Evolutionary conservation across 2,888 invertebrate genomes (phyloP).

Genomic region (Mechanitis mazaeus): DNA sequence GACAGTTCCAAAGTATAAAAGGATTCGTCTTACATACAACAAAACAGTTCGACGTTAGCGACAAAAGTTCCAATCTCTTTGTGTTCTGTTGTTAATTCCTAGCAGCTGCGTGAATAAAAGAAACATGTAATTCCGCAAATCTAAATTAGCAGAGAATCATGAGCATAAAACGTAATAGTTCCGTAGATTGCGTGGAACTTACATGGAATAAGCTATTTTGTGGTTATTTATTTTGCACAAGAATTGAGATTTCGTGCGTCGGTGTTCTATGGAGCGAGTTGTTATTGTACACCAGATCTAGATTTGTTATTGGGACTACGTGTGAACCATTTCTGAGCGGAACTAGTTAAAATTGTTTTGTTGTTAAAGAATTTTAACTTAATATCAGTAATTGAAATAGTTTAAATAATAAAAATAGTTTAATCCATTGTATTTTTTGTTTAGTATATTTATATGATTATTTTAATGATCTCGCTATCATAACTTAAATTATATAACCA

Average conservation of each 20-base stretch:
- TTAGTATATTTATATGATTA: conserved; percentile 36
- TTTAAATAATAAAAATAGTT: not conserved
- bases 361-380: conserved; percentile 22
- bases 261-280: conserved; percentile 46
- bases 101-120: conserved; percentile 69
- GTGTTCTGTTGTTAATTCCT: conserved; percentile 49
- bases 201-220: conserved; percentile 76
- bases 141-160: conserved; percentile 68
- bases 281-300: conserved; percentile 62
- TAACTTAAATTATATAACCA: conserved; percentile 13
- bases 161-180: conserved; percentile 60
- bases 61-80: conserved; percentile 71
- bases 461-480: conserved; percentile 44
- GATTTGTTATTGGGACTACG: conserved; percentile 60
- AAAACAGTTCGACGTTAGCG: conserved; percentile 59
- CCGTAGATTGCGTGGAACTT: conserved; percentile 68
- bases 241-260: conserved; percentile 73
- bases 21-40: conserved; percentile 53
- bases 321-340: conserved; percentile 50
- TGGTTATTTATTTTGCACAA: conserved; percentile 74
- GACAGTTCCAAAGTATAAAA: conserved; percentile 64
- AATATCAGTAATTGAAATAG: not conserved
- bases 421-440: too few relatives aligned
- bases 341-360: conserved; percentile 58
- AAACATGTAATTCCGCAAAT: conserved; percentile 60